These are phyloP conservation scores for Biston stratarius DNA, from an alignment of 2,888 invertebrate species.

Conservation along the genomic window DNA sequence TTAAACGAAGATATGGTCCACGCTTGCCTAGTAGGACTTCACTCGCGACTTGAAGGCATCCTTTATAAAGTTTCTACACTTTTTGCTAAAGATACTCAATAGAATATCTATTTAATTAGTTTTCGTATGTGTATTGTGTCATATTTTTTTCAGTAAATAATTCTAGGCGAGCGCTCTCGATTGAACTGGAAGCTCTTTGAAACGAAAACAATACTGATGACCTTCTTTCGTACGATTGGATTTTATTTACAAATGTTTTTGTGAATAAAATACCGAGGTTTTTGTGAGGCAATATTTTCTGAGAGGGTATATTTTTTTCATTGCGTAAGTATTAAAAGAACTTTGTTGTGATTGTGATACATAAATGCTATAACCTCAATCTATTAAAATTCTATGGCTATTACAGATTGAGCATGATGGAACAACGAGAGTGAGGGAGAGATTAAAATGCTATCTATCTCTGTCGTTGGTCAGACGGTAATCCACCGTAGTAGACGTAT, in stretches of 20 bases:
- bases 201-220: conserved; percentile 20
- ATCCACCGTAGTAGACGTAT: too few species aligned
- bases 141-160: conserved; percentile 3
- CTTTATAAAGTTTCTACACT: too few species aligned
- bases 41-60: too few species aligned
- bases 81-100: conserved; percentile 2
- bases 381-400: too few species aligned
- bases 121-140: conserved; percentile 3
- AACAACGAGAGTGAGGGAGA: too few species aligned
- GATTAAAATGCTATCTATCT: too few species aligned
- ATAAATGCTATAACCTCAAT: too few species aligned
- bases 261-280: not conserved
- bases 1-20: too few species aligned
- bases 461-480: too few species aligned
- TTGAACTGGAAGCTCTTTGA: conserved; percentile 17
- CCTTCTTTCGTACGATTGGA: conserved; percentile 14
- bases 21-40: too few species aligned
- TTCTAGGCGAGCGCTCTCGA: not conserved
- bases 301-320: not conserved
- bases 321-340: not conserved
- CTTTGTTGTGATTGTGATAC: too few species aligned
- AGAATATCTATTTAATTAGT: conserved; percentile 5
- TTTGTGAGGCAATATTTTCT: not conserved
- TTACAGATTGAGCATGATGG: too few species aligned
- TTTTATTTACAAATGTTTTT: conserved; percentile 7